Evolutionary conservation across 2,888 invertebrate species (phyloP).

Genomic region (Napeogenes inachia): DNA sequence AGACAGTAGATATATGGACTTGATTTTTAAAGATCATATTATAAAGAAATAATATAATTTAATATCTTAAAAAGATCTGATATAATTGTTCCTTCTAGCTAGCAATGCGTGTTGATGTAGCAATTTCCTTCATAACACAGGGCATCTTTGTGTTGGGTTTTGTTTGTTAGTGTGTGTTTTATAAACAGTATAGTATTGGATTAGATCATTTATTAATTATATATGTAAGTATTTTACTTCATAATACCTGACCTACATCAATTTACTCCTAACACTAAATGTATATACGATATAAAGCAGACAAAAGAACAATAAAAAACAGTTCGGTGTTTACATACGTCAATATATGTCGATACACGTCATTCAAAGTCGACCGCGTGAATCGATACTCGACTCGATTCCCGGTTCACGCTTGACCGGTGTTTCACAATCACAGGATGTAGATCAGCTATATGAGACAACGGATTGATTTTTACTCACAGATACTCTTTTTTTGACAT

Average conservation of each 20-base stretch:
- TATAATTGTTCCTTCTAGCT: neutral
- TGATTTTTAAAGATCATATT: too few relatives aligned
- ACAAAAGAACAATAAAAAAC: too few relatives aligned
- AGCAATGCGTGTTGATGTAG: constrained; percentile 11
- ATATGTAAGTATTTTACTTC: too few relatives aligned
- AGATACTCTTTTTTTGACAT: constrained; percentile 3
- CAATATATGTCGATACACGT: too few relatives aligned
- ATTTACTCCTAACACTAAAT: too few relatives aligned
- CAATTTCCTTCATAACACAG: constrained; percentile 9
- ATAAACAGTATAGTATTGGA: neutral
- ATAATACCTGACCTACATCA: too few relatives aligned
- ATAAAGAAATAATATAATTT: too few relatives aligned
- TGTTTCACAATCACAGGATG: constrained; percentile 35
- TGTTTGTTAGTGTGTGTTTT: neutral
- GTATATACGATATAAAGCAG: too few relatives aligned
- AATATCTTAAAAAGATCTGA: too few relatives aligned
- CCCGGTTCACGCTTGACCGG: constrained; percentile 37
- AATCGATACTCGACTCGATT: constrained; percentile 35
- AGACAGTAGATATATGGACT: too few relatives aligned
- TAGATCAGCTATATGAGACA: constrained; percentile 27
- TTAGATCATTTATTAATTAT: too few relatives aligned
- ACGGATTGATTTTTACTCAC: constrained; percentile 17
- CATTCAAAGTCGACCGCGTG: constrained; percentile 23
- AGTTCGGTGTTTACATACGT: too few relatives aligned
- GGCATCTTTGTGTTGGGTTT: neutral